Percentiles rank a stretch among this genome's conserved stretches.
phyloP scores from a whole-genome alignment of 2,113 vertebrate species.

The Meles meles region DNA sequence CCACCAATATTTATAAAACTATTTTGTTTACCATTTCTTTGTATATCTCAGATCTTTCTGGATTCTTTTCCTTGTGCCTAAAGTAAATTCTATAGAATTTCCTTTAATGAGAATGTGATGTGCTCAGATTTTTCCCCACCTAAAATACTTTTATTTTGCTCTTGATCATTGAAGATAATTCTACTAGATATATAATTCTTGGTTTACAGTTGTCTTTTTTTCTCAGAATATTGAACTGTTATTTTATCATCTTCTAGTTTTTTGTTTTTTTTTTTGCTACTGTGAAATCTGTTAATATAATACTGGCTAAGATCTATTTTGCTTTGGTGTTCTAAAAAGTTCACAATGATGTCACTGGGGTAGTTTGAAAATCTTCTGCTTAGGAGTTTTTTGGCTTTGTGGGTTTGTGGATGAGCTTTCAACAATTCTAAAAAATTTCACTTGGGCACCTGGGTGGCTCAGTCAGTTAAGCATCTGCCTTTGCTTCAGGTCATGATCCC shows the following conservation, averaged over 20 bases:
- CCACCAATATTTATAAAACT: background rate
- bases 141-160: background rate
- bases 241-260: conserved; percentile 11
- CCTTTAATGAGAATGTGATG: background rate
- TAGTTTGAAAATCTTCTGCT: background rate
- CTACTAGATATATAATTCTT: conserved; percentile 22
- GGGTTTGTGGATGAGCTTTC: conserved; percentile 26
- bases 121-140: background rate
- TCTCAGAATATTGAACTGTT: background rate
- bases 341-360: background rate
- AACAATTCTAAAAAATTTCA: background rate
- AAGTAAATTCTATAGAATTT: conserved; percentile 7
- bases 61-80: background rate
- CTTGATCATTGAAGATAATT: conserved; percentile 9
- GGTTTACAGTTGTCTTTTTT: background rate
- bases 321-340: conserved; percentile 33
- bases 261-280: too few species aligned
- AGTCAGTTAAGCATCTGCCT: background rate
- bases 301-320: conserved; percentile 25
- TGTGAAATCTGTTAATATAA: conserved; percentile 13
- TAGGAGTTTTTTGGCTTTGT: background rate
- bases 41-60: background rate
- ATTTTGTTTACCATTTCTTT: conserved; percentile 16
- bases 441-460: background rate
- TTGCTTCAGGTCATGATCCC: background rate